Conservation (phyloP, 2,113 vertebrate genomes). For the Emydocephalus ijimae region DNA sequence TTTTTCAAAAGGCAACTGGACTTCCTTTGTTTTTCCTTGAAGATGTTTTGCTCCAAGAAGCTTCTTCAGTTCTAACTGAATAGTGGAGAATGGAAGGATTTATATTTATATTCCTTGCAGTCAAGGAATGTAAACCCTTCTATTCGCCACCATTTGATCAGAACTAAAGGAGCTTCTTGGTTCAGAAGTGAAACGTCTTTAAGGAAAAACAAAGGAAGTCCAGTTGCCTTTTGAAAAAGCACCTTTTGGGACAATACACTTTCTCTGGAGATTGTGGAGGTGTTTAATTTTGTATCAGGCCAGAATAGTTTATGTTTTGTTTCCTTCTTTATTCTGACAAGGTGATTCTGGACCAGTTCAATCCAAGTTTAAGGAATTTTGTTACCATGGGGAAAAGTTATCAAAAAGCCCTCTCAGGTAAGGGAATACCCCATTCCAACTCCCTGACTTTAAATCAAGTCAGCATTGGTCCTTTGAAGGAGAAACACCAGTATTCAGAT, state of each 20-base stretch:
- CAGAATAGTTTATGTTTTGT: not conserved
- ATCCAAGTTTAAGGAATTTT: slow-evolving; percentile 85
- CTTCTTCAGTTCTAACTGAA: not conserved
- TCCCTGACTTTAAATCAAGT: not conserved
- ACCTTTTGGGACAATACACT: not conserved
- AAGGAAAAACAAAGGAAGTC: not conserved
- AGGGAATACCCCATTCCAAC: not conserved
- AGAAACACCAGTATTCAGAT: not conserved
- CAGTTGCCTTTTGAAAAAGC: not conserved
- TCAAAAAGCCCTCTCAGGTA: slow-evolving; percentile 81
- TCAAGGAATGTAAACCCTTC: not conserved
- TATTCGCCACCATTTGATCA: not conserved
- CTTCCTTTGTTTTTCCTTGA: not conserved
- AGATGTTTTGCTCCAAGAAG: not conserved
- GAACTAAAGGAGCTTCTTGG: not conserved
- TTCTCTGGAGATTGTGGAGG: not conserved
- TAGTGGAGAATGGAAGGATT: not conserved
- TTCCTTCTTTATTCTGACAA: slow-evolving; percentile 33
- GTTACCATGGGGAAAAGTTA: slow-evolving; percentile 84
- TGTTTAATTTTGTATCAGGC: not conserved
- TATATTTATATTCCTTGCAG: not conserved
- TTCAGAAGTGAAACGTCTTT: not conserved
- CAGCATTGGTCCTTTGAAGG: not conserved
- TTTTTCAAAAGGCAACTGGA: not conserved
- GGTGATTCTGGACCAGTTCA: slow-evolving; percentile 84